These are phyloP conservation scores for Caenorhabditis sp. DNA, from an alignment of 2,888 invertebrate species.

Conservation along the genomic window DNA sequence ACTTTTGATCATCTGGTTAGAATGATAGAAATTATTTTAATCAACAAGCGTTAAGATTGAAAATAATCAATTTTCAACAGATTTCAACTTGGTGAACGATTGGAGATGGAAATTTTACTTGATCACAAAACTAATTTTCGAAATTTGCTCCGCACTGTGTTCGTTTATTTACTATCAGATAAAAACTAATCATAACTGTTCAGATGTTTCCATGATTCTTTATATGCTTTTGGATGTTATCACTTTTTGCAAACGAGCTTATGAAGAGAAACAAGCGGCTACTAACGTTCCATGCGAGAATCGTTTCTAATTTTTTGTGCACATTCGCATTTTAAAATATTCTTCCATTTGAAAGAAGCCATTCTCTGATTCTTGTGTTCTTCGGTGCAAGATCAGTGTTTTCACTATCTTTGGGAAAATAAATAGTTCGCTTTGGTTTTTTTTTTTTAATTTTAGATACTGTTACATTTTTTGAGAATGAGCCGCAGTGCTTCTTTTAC, in stretches of 20 bases:
- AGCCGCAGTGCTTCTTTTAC: no score
- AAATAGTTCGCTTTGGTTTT: not conserved
- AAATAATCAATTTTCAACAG: no score
- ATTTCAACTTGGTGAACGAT: not conserved
- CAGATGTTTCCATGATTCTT: not conserved
- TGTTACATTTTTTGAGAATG: no score
- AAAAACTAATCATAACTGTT: not conserved
- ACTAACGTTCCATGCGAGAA: not conserved
- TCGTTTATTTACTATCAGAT: not conserved
- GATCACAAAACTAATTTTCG: slow-evolving; percentile 17
- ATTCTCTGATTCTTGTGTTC: not conserved
- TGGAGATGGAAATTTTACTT: slow-evolving; percentile 12
- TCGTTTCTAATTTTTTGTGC: not conserved
- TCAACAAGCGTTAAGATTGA: no score
- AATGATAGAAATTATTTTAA: no score
- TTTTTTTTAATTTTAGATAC: no score
- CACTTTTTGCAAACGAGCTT: not conserved
- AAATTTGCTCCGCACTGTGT: slow-evolving; percentile 26
- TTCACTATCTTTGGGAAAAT: not conserved
- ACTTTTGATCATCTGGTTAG: no score
- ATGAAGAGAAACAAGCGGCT: not conserved
- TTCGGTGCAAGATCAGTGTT: not conserved
- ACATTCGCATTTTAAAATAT: not conserved
- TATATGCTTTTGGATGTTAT: not conserved
- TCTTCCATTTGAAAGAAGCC: not conserved